These are phyloP conservation scores for Camponotus vicinus DNA, from an alignment of 1,140 invertebrate species.

Conservation along the genomic window DNA sequence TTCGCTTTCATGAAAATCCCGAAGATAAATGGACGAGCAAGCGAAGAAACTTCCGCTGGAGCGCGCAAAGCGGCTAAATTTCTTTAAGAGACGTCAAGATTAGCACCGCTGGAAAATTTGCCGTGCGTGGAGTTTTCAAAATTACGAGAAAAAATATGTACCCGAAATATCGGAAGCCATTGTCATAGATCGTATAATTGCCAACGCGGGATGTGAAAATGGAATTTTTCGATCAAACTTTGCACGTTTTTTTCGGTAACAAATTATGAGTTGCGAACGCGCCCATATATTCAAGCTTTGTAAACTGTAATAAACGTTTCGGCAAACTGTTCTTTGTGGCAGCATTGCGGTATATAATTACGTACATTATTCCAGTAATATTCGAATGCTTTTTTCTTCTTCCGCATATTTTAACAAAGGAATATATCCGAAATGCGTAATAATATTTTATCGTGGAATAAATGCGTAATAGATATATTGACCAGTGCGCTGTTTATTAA, in stretches of 20 bases:
- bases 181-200: constrained; percentile 19
- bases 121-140: constrained; percentile 25
- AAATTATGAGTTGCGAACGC: not conserved
- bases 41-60: constrained; percentile 24
- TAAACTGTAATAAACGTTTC: constrained; percentile 16
- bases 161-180: constrained; percentile 9
- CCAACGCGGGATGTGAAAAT: not conserved
- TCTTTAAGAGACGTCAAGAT: constrained; percentile 54
- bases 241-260: not conserved
- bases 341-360: not conserved
- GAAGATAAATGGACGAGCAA: constrained; percentile 62
- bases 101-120: constrained; percentile 39
- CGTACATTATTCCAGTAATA: not conserved
- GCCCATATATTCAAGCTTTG: not conserved
- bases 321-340: not conserved
- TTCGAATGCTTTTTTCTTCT: constrained; percentile 1
- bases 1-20: constrained; percentile 30
- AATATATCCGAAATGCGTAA: not conserved
- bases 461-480: constrained; percentile 18
- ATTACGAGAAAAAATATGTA: constrained; percentile 37
- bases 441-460: not conserved
- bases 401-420: not conserved
- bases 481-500: not conserved
- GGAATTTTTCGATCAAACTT: constrained; percentile 14
- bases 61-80: constrained; percentile 26